Evolutionary conservation across 2,113 vertebrate genomes (phyloP).

Genomic region (Psittacara wagleri): DNA sequence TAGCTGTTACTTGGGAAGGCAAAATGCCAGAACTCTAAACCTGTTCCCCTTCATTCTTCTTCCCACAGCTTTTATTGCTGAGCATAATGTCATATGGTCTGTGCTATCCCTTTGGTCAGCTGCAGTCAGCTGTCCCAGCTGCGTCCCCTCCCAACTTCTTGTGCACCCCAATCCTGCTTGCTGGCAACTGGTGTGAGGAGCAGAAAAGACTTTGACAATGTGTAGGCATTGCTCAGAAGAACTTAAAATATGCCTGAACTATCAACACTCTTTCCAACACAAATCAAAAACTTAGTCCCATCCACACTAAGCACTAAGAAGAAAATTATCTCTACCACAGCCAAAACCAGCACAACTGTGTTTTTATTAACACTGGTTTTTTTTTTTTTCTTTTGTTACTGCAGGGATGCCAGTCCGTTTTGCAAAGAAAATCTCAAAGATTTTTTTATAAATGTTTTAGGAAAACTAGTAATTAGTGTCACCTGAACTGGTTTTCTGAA

Average conservation of each 20-base stretch:
- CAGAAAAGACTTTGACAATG: background rate
- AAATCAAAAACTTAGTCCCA: background rate
- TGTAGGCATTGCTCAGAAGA: background rate
- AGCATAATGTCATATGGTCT: background rate
- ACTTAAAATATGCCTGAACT: background rate
- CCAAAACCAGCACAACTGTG: background rate
- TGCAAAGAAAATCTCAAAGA: background rate
- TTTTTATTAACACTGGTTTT: background rate
- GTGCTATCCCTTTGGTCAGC: background rate
- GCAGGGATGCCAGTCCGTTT: background rate
- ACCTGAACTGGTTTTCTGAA: background rate
- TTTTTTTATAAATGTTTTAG: background rate
- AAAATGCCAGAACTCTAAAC: background rate
- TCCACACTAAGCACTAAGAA: background rate
- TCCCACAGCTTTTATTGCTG: background rate
- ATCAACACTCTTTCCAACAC: background rate
- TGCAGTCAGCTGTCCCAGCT: background rate
- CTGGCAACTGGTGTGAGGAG: background rate
- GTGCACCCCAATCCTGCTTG: rapidly evolving
- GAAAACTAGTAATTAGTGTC: background rate
- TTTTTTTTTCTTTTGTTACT: background rate
- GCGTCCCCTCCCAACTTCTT: rapidly evolving
- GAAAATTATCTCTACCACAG: background rate
- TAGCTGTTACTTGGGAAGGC: background rate
- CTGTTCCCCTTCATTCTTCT: background rate